These are phyloP conservation scores for Sitophilus oryzae DNA, from an alignment of 1,140 invertebrate species.

Conservation along the genomic window DNA sequence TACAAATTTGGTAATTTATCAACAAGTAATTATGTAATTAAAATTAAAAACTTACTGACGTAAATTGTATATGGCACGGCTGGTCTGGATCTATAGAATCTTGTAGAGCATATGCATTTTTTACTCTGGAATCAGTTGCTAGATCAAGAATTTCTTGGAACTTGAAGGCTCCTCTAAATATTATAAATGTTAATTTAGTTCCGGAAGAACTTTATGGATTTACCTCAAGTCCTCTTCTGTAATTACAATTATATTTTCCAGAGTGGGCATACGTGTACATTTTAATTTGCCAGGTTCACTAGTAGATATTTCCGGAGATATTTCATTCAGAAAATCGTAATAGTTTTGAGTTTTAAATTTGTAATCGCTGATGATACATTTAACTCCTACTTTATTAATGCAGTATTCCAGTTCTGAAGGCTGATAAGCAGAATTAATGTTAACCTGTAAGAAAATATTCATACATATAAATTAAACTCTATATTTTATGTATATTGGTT, in stretches of 20 bases:
- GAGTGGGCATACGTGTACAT: slow-evolving; percentile 36
- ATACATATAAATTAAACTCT: too few relatives aligned
- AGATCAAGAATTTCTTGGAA: slow-evolving; percentile 52
- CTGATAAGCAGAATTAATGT: slow-evolving; percentile 81
- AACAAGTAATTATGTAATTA: too few relatives aligned
- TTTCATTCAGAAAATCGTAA: slow-evolving; percentile 55
- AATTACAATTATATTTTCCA: slow-evolving; percentile 32
- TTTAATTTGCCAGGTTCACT: slow-evolving; percentile 41
- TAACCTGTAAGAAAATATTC: slow-evolving; percentile 53
- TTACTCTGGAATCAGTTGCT: slow-evolving; percentile 34
- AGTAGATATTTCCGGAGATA: slow-evolving; percentile 49
- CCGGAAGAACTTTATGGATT: slow-evolving; percentile 1
- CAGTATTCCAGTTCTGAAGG: slow-evolving; percentile 71
- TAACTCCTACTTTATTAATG: slow-evolving; percentile 70
- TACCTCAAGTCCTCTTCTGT: slow-evolving; percentile 31
- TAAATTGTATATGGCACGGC: slow-evolving; percentile 78
- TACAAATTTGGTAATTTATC: too few relatives aligned
- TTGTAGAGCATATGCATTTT: slow-evolving; percentile 45
- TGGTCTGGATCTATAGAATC: slow-evolving; percentile 57
- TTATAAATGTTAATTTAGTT: too few relatives aligned
- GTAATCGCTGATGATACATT: slow-evolving; percentile 64
- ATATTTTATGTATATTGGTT: too few relatives aligned
- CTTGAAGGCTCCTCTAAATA: slow-evolving; percentile 56
- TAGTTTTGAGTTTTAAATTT: slow-evolving; percentile 66
- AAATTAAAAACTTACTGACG: slow-evolving; percentile 53